Evolutionary conservation across 2,113 vertebrate genomes (phyloP).

Genomic region (Apus apus): DNA sequence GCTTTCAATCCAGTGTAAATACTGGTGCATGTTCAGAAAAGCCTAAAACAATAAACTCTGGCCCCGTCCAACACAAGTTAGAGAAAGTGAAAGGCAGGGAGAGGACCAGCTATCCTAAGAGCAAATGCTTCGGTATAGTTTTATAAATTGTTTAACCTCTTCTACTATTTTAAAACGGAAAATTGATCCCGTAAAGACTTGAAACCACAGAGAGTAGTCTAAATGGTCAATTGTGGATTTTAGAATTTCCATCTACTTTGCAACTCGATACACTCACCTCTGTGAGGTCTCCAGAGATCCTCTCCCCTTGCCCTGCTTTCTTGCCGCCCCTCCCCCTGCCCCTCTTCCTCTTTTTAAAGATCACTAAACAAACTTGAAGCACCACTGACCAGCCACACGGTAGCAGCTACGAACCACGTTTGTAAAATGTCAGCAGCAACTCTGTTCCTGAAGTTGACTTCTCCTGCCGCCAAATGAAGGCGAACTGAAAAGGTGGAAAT

Average conservation of each 20-base stretch:
- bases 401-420: constrained; percentile 73
- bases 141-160: constrained; percentile 82
- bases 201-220: constrained; percentile 75
- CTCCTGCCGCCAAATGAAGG: constrained; percentile 83
- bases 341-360: constrained; percentile 69
- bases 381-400: constrained; percentile 73
- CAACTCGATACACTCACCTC: constrained; percentile 88
- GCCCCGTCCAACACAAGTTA: constrained; percentile 85
- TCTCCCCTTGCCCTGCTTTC: neutral
- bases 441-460: constrained; percentile 78
- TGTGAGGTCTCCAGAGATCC: constrained; percentile 82
- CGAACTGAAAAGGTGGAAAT: constrained; percentile 90
- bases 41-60: constrained; percentile 98
- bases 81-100: constrained; percentile 83
- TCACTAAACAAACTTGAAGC: constrained; percentile 77
- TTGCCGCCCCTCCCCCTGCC: neutral
- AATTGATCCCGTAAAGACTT: constrained; percentile 78
- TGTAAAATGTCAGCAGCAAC: constrained; percentile 81
- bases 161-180: constrained; percentile 74
- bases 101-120: constrained; percentile 69
- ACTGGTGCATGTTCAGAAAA: constrained; percentile 97
- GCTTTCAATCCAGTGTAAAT: constrained; percentile 99
- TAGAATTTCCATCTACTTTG: constrained; percentile 86
- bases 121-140: constrained; percentile 72
- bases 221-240: constrained; percentile 84